A percentile compares a stretch with the other conserved stretches of the same genome.
Conservation (phyloP, 2,797 vertebrate species). For the Sitta carolinensis region DNA sequence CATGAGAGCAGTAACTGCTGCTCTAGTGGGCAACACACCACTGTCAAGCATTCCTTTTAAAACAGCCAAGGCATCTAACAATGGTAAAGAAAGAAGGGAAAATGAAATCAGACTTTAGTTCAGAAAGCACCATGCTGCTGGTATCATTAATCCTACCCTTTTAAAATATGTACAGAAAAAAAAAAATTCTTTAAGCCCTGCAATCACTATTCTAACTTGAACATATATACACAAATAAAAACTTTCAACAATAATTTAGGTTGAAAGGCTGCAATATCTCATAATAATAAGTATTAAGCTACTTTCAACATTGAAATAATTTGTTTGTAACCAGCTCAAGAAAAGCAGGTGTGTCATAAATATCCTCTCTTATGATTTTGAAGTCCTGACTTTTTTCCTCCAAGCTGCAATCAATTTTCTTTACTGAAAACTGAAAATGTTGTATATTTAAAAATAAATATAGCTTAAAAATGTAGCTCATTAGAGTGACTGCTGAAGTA, state of each 20-base stretch:
- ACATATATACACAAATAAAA: not conserved
- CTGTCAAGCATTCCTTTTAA: slow-evolving; percentile 77
- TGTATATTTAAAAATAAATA: not conserved
- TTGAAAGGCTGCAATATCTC: not conserved
- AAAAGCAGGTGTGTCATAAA: not conserved
- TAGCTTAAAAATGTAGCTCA: not conserved
- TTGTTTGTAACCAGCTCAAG: not conserved
- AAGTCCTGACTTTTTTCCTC: not conserved
- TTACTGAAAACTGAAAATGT: rapidly evolving
- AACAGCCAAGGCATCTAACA: slow-evolving; percentile 79
- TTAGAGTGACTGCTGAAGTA: not conserved
- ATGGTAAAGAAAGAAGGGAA: not conserved
- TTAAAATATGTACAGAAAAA: not conserved
- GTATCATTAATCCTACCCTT: not conserved
- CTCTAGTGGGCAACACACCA: slow-evolving; percentile 66
- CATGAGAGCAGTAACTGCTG: slow-evolving; percentile 76
- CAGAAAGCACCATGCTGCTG: not conserved
- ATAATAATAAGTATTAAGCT: not conserved
- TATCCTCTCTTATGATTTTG: not conserved
- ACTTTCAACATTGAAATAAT: not conserved
- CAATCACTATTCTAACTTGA: not conserved
- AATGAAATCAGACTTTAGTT: not conserved
- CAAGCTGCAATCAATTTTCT: not conserved
- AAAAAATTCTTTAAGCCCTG: not conserved
- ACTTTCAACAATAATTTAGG: not conserved